Conservation (phyloP, 2,113 vertebrate genomes). For the Dermatemys mawii region DNA sequence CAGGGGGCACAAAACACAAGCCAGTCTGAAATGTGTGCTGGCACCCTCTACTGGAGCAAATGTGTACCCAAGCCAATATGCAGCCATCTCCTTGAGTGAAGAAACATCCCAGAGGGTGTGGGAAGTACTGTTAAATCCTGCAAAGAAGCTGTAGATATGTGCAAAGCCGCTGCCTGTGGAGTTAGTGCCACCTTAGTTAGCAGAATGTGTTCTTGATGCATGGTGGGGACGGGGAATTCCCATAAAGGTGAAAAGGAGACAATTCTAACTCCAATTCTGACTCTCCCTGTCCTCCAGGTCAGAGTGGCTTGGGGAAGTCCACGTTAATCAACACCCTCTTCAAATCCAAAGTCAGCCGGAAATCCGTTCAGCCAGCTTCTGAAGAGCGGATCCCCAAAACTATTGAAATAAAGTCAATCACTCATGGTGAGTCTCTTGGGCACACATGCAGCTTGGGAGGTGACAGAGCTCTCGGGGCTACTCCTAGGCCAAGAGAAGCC, state of each 20-base stretch:
- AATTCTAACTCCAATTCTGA: conserved; percentile 12
- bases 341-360: conserved; percentile 98
- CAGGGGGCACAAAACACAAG: background rate
- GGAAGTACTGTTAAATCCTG: background rate
- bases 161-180: rapidly evolving
- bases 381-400: conserved; percentile 97
- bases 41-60: too few relatives aligned
- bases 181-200: background rate
- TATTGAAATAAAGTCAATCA: conserved; percentile 97
- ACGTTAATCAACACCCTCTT: conserved; percentile 99
- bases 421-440: conserved; percentile 84
- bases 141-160: background rate
- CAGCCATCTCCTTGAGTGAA: background rate
- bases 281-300: conserved; percentile 81
- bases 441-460: background rate
- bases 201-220: background rate
- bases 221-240: background rate
- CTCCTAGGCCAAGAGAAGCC: background rate
- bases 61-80: background rate
- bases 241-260: background rate
- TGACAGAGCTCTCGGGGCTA: background rate
- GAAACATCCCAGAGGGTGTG: background rate
- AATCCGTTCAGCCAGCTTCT: conserved; percentile 84
- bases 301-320: conserved; percentile 97
- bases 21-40: background rate